Evolutionary conservation across 2,797 vertebrate species (phyloP).

Genomic region (Tadarida brasiliensis): DNA sequence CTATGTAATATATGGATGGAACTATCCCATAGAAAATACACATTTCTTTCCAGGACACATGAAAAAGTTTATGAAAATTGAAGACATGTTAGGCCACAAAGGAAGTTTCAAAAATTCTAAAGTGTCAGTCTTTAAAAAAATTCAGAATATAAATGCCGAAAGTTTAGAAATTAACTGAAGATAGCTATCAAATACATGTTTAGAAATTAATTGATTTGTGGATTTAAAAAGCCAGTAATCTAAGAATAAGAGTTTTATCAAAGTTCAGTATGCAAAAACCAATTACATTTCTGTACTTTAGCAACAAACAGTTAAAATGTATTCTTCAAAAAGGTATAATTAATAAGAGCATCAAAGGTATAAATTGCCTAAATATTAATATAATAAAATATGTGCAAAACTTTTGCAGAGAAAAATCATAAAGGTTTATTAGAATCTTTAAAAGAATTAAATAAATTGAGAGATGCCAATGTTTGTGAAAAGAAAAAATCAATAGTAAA

Average conservation of each 20-base stretch:
- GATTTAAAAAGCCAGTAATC: not conserved
- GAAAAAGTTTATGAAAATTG: slow-evolving; percentile 46
- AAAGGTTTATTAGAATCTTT: slow-evolving; percentile 11
- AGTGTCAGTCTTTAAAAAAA: not conserved
- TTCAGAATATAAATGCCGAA: not conserved
- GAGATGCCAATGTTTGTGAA: not conserved
- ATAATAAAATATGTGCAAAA: slow-evolving; percentile 39
- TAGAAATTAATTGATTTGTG: slow-evolving; percentile 2
- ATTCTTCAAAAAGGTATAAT: slow-evolving; percentile 20
- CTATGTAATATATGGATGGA: not conserved
- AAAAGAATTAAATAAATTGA: slow-evolving; percentile 41
- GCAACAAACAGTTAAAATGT: not conserved
- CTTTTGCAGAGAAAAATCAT: slow-evolving; percentile 27
- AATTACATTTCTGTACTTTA: slow-evolving; percentile 10
- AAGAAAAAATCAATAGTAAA: slow-evolving; percentile 1
- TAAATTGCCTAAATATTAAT: slow-evolving; percentile 35
- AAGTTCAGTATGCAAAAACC: slow-evolving; percentile 33
- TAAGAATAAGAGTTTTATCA: not conserved
- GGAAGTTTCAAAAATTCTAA: not conserved
- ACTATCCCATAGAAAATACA: not conserved
- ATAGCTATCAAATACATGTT: not conserved
- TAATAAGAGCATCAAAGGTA: not conserved
- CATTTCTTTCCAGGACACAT: not conserved
- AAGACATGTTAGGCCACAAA: not conserved
- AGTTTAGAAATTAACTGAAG: slow-evolving; percentile 18